Conservation (phyloP, 2,113 vertebrate species). For the Sinocyclocheilus anophthalmus region DNA sequence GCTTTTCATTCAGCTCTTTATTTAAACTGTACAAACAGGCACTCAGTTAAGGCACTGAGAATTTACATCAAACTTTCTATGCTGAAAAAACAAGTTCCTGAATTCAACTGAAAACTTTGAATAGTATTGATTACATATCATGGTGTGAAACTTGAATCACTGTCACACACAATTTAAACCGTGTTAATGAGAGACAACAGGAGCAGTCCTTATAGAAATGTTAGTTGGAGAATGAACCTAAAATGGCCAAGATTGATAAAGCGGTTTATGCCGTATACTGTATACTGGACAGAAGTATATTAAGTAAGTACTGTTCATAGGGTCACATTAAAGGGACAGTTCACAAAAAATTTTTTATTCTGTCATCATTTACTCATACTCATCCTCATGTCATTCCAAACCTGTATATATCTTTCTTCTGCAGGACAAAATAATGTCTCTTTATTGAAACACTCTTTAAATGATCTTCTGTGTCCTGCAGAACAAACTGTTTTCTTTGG, state of each 20-base stretch:
- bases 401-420: not conserved
- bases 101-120: not conserved
- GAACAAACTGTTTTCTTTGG: not conserved
- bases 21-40: slow-evolving; percentile 46
- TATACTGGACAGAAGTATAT: not conserved
- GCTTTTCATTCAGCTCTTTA: slow-evolving; percentile 26
- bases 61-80: not conserved
- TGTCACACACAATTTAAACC: not conserved
- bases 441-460: not conserved
- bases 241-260: not conserved
- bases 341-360: not conserved
- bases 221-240: not conserved
- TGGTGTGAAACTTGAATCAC: not conserved
- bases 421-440: not conserved
- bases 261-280: not conserved
- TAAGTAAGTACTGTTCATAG: not conserved
- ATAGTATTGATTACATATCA: slow-evolving; percentile 17
- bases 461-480: not conserved
- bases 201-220: not conserved
- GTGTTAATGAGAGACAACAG: not conserved
- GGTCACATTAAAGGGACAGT: slow-evolving; percentile 7
- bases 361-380: slow-evolving; percentile 5
- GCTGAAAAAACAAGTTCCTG: not conserved
- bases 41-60: slow-evolving; percentile 45
- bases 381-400: not conserved